Percentiles rank a stretch among this genome's conserved stretches.
These are phyloP conservation scores for Gyrodactylus salaris DNA, from an alignment of 1,140 invertebrate species.

Conservation along the genomic window DNA sequence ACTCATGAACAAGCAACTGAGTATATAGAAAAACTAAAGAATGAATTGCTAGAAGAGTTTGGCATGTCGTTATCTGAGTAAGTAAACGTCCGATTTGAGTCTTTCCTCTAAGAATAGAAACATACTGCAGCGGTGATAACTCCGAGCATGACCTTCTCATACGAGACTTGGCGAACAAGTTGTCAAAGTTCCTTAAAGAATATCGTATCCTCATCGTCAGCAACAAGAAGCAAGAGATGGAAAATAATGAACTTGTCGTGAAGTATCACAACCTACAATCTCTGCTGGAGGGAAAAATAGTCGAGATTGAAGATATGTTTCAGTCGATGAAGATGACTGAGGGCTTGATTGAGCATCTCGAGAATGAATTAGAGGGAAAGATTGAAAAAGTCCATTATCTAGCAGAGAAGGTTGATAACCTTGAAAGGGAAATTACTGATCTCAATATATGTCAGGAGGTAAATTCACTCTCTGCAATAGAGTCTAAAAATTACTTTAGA, in stretches of 20 bases:
- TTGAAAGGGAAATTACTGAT: neutral
- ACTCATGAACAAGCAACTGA: neutral
- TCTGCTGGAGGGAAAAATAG: neutral
- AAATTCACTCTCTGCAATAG: neutral
- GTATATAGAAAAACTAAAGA: neutral
- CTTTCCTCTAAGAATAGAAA: neutral
- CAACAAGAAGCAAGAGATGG: neutral
- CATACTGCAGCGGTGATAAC: neutral
- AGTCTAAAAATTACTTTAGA: no score
- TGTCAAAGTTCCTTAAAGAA: neutral
- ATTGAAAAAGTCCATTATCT: neutral
- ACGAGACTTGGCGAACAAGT: neutral
- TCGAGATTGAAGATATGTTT: neutral
- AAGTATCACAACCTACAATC: neutral
- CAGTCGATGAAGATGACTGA: neutral
- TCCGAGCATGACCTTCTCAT: neutral
- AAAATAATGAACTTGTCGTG: neutral
- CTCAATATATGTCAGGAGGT: neutral
- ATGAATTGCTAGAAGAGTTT: neutral
- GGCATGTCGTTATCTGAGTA: neutral
- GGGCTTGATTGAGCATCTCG: neutral
- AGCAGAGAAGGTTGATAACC: neutral
- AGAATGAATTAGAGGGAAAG: neutral
- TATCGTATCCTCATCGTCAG: neutral
- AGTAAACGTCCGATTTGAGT: neutral